Conservation (phyloP, 2,797 vertebrate genomes). For the Acomys russatus region DNA sequence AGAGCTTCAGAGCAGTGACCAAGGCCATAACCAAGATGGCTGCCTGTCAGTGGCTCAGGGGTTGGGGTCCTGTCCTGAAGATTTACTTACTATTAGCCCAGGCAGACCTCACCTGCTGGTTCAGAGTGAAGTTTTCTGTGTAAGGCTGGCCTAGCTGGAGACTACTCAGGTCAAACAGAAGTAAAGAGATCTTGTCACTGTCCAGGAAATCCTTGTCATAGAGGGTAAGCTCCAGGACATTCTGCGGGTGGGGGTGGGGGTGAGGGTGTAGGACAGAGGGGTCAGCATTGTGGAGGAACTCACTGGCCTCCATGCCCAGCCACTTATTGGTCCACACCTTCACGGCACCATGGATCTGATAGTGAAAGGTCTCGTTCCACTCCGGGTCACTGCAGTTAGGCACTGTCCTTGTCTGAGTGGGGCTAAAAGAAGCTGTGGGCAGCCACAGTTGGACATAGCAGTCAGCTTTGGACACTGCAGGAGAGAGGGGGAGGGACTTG, state of each 20-base stretch:
- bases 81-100: not conserved
- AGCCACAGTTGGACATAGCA: constrained; percentile 89
- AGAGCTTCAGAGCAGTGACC: not conserved
- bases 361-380: constrained; percentile 91
- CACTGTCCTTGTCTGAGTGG: constrained; percentile 85
- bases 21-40: not conserved
- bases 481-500: not conserved
- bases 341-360: constrained; percentile 87
- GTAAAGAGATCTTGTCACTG: constrained; percentile 84
- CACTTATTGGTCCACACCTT: constrained; percentile 86
- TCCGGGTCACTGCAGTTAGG: constrained; percentile 89
- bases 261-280: constrained; percentile 33
- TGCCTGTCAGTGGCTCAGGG: not conserved
- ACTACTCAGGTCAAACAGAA: constrained; percentile 87
- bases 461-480: constrained; percentile 89
- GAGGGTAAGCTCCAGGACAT: constrained; percentile 88
- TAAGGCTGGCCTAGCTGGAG: constrained; percentile 83
- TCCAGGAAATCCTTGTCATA: constrained; percentile 88
- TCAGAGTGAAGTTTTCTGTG: constrained; percentile 84
- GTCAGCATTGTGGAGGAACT: not conserved
- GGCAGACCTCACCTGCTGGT: constrained; percentile 84
- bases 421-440: constrained; percentile 87
- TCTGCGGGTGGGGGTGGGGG: constrained; percentile 78
- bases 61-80: not conserved
- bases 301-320: not conserved